A percentile compares a stretch with the other conserved stretches of the same genome.
Conservation (phyloP, 2,797 vertebrate genomes). For the Kryptopterus vitreolus region DNA sequence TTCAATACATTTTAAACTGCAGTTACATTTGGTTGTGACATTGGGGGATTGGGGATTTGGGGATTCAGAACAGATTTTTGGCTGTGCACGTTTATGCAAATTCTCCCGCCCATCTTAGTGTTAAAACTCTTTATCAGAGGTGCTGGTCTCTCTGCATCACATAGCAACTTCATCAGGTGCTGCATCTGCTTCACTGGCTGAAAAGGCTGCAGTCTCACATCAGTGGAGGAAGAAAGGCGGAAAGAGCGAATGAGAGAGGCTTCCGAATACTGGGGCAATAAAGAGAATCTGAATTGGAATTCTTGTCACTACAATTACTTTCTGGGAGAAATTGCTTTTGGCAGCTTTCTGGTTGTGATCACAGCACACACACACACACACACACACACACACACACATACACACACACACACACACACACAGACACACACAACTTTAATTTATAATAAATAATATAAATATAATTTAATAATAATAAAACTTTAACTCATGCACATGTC, state of each 20-base stretch:
- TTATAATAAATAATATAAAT: too few relatives aligned
- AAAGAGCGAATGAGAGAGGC: slow-evolving; percentile 13
- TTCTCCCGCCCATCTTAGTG: slow-evolving; percentile 14
- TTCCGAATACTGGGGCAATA: slow-evolving; percentile 11
- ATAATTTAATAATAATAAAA: too few relatives aligned
- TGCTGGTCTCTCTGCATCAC: slow-evolving; percentile 36
- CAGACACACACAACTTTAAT: too few relatives aligned
- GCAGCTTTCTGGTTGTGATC: slow-evolving; percentile 45
- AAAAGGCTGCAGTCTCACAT: slow-evolving; percentile 55
- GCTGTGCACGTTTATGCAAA: not conserved
- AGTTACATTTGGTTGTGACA: too few relatives aligned
- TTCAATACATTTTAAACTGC: too few relatives aligned
- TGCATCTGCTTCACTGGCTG: slow-evolving; percentile 48
- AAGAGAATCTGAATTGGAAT: slow-evolving; percentile 45
- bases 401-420: too few relatives aligned
- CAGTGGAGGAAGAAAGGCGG: slow-evolving; percentile 43
- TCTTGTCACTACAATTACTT: slow-evolving; percentile 49
- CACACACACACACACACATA: not conserved
- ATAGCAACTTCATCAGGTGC: slow-evolving; percentile 49
- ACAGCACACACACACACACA: slow-evolving; percentile 37
- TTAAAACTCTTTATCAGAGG: slow-evolving; percentile 23
- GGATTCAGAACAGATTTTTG: not conserved
- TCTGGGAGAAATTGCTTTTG: slow-evolving; percentile 52
- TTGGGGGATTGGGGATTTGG: too few relatives aligned
- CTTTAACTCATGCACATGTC: slow-evolving; percentile 24